Evolutionary conservation across 2,113 vertebrate genomes (phyloP).

Genomic region (Dolichallabes microphthalmus): DNA sequence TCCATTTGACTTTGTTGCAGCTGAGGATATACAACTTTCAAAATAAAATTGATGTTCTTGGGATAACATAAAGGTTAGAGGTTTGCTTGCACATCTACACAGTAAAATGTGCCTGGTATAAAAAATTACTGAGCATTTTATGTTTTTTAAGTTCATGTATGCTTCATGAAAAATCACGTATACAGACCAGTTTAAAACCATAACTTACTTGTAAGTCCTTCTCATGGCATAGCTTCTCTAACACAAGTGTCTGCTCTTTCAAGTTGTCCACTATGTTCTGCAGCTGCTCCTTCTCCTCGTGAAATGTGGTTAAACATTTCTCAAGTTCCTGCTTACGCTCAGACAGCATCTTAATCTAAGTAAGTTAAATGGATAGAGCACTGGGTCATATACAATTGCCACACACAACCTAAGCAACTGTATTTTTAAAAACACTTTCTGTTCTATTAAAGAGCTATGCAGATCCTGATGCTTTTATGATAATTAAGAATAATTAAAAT

Average conservation of each 20-base stretch:
- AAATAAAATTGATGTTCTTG: not conserved
- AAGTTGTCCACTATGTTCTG: conserved; percentile 87
- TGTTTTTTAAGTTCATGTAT: no score
- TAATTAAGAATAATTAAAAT: no score
- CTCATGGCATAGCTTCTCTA: conserved; percentile 87
- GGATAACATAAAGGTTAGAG: not conserved
- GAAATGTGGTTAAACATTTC: conserved; percentile 79
- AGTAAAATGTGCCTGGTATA: not conserved
- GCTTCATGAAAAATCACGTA: not conserved
- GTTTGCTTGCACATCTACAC: not conserved
- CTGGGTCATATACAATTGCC: conserved; percentile 18
- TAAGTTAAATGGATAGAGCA: conserved; percentile 38
- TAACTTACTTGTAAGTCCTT: conserved; percentile 88
- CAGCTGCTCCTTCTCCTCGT: conserved; percentile 91
- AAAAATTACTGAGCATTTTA: not conserved
- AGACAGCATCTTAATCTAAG: conserved; percentile 93
- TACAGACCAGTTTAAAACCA: not conserved
- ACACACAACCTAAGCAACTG: not conserved
- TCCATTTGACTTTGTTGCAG: conserved; percentile 89
- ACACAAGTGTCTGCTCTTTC: conserved; percentile 83
- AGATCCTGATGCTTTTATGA: no score
- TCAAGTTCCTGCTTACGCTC: conserved; percentile 92
- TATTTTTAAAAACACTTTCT: not conserved
- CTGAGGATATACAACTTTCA: conserved; percentile 62
- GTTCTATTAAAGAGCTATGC: not conserved